A percentile compares a stretch with the other conserved stretches of the same genome.
Conservation (phyloP, 2,888 invertebrate species). For the Scaptomyza flava region DNA sequence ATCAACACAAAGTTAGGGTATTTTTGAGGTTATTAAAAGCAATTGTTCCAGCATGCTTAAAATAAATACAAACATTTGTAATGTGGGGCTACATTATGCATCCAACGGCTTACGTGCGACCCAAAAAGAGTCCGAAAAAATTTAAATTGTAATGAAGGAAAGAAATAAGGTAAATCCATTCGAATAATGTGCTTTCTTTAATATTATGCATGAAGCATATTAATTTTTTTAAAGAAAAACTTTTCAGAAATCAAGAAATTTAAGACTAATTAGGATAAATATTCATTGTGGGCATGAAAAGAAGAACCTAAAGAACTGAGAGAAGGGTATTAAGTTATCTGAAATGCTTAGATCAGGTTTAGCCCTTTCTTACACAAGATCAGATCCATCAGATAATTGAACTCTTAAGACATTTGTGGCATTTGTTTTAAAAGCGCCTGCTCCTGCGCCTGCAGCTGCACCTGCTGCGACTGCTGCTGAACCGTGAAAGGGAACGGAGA, state of each 20-base stretch:
- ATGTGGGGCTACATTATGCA: slow-evolving; percentile 38
- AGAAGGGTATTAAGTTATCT: slow-evolving; percentile 8
- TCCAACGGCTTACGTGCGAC: slow-evolving; percentile 61
- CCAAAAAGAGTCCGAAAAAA: slow-evolving; percentile 44
- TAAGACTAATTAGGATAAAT: background rate
- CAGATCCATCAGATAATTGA: slow-evolving; percentile 37
- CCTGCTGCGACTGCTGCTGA: slow-evolving; percentile 31
- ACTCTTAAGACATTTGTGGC: slow-evolving; percentile 54
- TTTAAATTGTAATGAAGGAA: slow-evolving; percentile 9
- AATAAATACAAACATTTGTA: slow-evolving; percentile 43
- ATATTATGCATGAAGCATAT: slow-evolving; percentile 15
- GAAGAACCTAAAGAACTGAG: slow-evolving; percentile 5
- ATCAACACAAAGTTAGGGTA: slow-evolving; percentile 1
- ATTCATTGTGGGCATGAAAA: background rate
- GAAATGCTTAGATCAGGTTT: slow-evolving; percentile 1
- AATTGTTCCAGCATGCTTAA: slow-evolving; percentile 32
- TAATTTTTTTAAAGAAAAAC: background rate
- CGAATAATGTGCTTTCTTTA: slow-evolving; percentile 18
- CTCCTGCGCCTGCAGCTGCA: slow-evolving; percentile 59
- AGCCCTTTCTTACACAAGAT: slow-evolving; percentile 31
- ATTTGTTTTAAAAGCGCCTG: slow-evolving; percentile 67
- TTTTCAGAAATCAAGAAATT: background rate
- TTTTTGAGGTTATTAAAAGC: background rate
- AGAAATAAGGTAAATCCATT: slow-evolving; percentile 2
- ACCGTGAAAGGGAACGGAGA: background rate